A percentile compares a stretch with the other conserved stretches of the same genome.
Evolutionary conservation across 2,113 vertebrate genomes (phyloP).

Genomic region (Delphinus delphis): DNA sequence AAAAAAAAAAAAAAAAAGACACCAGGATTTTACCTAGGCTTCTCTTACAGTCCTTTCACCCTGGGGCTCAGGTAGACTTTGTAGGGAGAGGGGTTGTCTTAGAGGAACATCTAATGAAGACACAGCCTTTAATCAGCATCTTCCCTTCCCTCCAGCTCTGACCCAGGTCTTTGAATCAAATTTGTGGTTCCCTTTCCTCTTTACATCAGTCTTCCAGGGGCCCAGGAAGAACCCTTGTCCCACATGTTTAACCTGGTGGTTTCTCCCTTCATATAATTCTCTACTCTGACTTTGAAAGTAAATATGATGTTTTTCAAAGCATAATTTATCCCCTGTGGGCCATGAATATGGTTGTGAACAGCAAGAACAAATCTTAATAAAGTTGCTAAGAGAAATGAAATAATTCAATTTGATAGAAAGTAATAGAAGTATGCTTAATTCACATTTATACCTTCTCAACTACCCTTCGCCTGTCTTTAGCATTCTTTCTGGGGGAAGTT

Average conservation of each 20-base stretch:
- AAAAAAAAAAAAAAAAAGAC: too few relatives aligned
- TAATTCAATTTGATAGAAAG: not conserved
- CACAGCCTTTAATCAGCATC: not conserved
- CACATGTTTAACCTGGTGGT: rapidly evolving
- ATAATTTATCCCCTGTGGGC: not conserved
- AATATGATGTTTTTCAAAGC: not conserved
- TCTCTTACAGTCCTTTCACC: not conserved
- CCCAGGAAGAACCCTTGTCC: not conserved
- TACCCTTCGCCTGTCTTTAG: not conserved
- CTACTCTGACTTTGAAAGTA: not conserved
- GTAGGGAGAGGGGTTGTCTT: too few relatives aligned
- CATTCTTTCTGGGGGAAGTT: not conserved
- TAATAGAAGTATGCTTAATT: not conserved
- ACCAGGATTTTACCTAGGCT: not conserved
- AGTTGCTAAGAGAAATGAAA: not conserved
- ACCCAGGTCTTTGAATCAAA: not conserved
- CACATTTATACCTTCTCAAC: not conserved
- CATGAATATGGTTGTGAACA: not conserved
- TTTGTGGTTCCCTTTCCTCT: not conserved
- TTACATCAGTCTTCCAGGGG: rapidly evolving
- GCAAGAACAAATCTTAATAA: not conserved
- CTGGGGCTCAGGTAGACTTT: not conserved
- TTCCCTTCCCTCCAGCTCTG: not conserved
- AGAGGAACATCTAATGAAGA: not conserved
- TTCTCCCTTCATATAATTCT: not conserved